Base-by-base conservation (phyloP, 2,888 invertebrate genomes). In the Caenorhabditis drosophilae region DNA sequence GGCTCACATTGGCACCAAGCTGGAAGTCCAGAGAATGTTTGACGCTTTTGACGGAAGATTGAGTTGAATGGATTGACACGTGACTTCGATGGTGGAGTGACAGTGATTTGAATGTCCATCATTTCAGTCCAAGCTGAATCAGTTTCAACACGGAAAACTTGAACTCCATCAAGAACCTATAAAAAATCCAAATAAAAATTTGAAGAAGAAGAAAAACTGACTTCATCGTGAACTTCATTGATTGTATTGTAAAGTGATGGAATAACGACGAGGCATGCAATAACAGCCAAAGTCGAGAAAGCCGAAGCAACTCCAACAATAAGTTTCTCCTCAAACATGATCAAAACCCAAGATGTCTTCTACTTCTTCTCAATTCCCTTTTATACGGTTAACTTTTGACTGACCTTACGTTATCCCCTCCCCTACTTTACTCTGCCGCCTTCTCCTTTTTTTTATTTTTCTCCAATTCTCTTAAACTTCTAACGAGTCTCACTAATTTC, bases 1-100 rank as follows among this genome's bases (percentile, higher is more conserved):
- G 80, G 78, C 62, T 79, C 76, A 67, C 80, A 80, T 56, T 80
- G 79, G 66, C 75, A 79, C 75, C 75, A 80, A 22, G 78, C 70
- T 27, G 80, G 80, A n/a, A 80, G 76, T 44, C 80, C 78, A 34
- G 57, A 55, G 64, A 63, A 71, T 60, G 70, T 55, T 49, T 70
- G 67, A 52, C 78, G 67, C 71, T 79, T 78, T 60, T 72, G 70
- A 66, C 80, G 77, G 77, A 80, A 81, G 72, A 80, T 77, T 27
- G 71, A 71, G 67, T 75, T 69, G 75, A 75, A 75, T 55, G 75
- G 75, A 55, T 71, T 71, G 41, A 53, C 52, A 53, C 61, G 58
- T 45, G 81, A 80, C 60, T 75, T 73, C 52, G 72, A 61, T 27
- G 81, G 81, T 20, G 81, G 80, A 22, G 78, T 73, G 41, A 82